Conservation (phyloP, 2,113 vertebrate species). For the Rhipidura dahli region DNA sequence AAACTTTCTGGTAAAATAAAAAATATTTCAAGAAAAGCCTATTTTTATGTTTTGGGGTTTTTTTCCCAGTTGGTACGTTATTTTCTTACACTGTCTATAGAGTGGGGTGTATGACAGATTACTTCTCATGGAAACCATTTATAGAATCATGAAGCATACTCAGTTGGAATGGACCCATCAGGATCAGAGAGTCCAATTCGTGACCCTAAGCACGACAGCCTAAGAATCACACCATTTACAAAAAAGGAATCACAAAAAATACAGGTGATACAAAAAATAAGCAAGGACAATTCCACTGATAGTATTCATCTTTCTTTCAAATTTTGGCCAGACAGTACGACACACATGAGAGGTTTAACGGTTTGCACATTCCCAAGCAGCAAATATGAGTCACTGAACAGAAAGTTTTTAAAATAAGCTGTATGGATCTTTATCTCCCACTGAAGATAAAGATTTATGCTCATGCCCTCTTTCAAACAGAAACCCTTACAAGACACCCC, state of each 20-base stretch:
- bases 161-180: not conserved
- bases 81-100: not conserved
- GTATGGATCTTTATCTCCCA: not conserved
- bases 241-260: not conserved
- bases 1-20: not conserved
- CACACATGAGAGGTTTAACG: not conserved
- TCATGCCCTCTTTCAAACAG: not conserved
- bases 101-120: not conserved
- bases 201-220: not conserved
- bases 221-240: not conserved
- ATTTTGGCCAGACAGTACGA: not conserved
- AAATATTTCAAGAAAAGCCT: not conserved
- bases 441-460: not conserved
- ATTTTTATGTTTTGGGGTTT: rapidly evolving
- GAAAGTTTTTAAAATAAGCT: not conserved
- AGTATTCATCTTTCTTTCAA: not conserved
- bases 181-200: not conserved
- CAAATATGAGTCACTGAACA: not conserved
- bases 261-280: not conserved
- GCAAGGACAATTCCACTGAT: not conserved
- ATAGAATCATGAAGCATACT: not conserved
- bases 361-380: not conserved
- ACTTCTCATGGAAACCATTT: not conserved
- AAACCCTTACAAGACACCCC: not conserved
- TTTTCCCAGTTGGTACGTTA: not conserved